phyloP scores from a whole-genome alignment of 2,113 vertebrate genomes.

The Neodon shergylaensis region DNA sequence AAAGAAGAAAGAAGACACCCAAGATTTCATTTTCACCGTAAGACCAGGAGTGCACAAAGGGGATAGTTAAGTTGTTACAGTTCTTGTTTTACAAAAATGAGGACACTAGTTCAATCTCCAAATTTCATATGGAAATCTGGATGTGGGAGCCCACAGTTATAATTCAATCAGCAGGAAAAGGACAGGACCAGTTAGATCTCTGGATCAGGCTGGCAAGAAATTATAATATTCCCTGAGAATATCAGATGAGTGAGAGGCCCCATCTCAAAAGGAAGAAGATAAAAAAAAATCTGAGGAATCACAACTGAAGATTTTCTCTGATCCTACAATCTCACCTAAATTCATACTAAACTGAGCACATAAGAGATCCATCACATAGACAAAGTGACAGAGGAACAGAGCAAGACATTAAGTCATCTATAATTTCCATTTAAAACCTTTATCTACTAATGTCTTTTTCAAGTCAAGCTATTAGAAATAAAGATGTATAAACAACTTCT shows the following conservation, averaged over 20 bases:
- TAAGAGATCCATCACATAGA: background rate
- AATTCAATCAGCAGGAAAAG: background rate
- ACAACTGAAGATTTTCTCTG: background rate
- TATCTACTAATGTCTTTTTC: background rate
- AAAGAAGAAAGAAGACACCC: background rate
- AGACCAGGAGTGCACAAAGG: background rate
- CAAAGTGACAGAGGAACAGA: background rate
- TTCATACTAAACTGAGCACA: background rate
- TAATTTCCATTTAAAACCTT: background rate
- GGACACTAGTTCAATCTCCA: background rate
- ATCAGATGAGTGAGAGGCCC: background rate
- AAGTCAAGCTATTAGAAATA: background rate
- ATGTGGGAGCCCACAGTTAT: background rate
- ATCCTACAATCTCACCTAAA: background rate
- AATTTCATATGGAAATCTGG: background rate
- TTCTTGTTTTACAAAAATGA: background rate
- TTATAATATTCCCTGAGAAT: background rate
- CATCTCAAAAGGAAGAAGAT: background rate
- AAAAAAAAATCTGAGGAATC: background rate
- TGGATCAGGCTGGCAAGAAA: background rate
- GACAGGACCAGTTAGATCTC: background rate
- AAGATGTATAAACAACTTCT: background rate
- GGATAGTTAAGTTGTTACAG: background rate
- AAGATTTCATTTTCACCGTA: background rate
- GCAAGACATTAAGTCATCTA: background rate